Evolutionary conservation across 2,113 vertebrate species (phyloP).

Genomic region (Brienomyrus brachyistius): DNA sequence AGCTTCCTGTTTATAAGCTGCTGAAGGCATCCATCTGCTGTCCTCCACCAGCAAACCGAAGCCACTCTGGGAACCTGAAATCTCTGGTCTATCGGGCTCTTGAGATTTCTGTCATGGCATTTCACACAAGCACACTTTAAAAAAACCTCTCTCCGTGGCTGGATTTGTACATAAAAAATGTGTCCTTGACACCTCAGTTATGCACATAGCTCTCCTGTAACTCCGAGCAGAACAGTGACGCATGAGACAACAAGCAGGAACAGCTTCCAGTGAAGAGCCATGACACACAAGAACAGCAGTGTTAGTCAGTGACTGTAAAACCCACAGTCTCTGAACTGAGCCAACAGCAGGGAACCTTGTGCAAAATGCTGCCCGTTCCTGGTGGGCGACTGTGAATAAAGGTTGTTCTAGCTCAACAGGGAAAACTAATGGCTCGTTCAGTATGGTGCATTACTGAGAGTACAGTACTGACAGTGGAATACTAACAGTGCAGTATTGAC

Average conservation of each 20-base stretch:
- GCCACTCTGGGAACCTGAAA: slow-evolving; percentile 58
- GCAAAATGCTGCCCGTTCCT: neutral
- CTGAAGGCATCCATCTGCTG: slow-evolving; percentile 83
- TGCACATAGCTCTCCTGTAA: neutral
- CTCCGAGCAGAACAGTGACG: neutral
- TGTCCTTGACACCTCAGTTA: neutral
- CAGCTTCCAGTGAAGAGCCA: neutral
- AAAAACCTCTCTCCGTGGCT: neutral
- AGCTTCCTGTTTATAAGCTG: slow-evolving; percentile 65
- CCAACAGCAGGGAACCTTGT: neutral
- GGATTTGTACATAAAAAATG: neutral
- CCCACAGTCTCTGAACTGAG: neutral
- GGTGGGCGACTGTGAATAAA: neutral
- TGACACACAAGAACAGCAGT: neutral
- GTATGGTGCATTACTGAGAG: neutral
- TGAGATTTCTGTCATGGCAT: neutral
- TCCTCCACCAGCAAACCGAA: slow-evolving; percentile 82
- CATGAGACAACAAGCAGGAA: neutral
- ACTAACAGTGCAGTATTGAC: neutral
- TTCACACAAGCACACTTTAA: neutral
- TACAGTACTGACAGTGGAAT: neutral
- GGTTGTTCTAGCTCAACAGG: neutral
- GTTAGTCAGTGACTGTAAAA: neutral
- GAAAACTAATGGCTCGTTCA: neutral
- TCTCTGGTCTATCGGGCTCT: neutral